Percentiles rank a stretch among this genome's conserved stretches.
Conservation (phyloP, 2,888 invertebrate genomes). For the Lacanobia oleracea region DNA sequence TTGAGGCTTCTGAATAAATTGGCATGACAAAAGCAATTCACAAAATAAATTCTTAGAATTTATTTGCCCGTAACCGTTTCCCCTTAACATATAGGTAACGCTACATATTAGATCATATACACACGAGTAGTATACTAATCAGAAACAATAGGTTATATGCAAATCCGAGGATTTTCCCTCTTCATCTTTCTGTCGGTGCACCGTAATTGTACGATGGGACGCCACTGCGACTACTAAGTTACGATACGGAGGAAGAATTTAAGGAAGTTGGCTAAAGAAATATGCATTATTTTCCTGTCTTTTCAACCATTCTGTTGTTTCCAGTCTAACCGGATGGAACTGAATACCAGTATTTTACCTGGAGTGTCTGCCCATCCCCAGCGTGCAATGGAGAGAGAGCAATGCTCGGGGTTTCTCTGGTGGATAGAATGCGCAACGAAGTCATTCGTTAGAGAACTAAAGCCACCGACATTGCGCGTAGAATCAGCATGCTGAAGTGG, state of each 20-base stretch:
- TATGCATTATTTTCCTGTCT: slow-evolving; percentile 3
- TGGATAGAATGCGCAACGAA: too few species aligned
- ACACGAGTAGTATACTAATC: slow-evolving; percentile 9
- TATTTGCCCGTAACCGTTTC: slow-evolving; percentile 2
- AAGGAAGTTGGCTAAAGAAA: slow-evolving; percentile 13
- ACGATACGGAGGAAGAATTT: not conserved
- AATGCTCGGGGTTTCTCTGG: too few species aligned
- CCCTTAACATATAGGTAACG: slow-evolving; percentile 3
- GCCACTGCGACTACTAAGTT: slow-evolving; percentile 27
- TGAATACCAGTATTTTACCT: too few species aligned
- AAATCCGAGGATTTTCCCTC: slow-evolving; percentile 39
- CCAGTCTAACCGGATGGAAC: too few species aligned
- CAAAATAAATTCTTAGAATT: not conserved
- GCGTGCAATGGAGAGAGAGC: too few species aligned
- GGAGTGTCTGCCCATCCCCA: too few species aligned
- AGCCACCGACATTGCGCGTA: too few species aligned
- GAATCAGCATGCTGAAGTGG: too few species aligned
- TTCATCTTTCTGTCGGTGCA: slow-evolving; percentile 12
- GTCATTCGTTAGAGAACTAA: too few species aligned
- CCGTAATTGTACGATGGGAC: not conserved
- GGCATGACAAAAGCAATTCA: not conserved
- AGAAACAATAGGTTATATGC: slow-evolving; percentile 35
- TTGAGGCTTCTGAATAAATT: not conserved
- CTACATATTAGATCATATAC: not conserved
- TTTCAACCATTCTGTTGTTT: not conserved